Conservation (phyloP, 2,113 vertebrate genomes). For the Deroptyus accipitrinus region DNA sequence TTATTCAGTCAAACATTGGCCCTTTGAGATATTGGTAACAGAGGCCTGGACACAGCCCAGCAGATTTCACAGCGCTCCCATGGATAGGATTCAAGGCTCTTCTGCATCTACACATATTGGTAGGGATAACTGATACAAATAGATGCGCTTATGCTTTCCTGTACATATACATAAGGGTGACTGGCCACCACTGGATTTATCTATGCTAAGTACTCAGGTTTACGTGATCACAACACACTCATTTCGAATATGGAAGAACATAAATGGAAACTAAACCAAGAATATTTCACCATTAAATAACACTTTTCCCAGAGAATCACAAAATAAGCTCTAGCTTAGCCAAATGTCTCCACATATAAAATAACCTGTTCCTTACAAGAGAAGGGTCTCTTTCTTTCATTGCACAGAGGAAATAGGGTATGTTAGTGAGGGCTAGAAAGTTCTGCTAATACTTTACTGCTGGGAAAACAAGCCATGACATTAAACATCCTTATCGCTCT, state of each 20-base stretch:
- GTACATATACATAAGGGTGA: rapidly evolving
- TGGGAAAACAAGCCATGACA: not conserved
- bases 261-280: not conserved
- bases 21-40: not conserved
- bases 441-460: not conserved
- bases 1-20: not conserved
- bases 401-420: not conserved
- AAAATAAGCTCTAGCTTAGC: not conserved
- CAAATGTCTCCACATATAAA: not conserved
- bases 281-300: not conserved
- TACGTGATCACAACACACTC: not conserved
- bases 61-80: not conserved
- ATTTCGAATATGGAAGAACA: not conserved
- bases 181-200: not conserved
- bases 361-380: not conserved
- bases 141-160: not conserved
- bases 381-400: not conserved
- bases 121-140: not conserved
- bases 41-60: not conserved
- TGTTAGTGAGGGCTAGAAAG: not conserved
- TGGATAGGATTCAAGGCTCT: not conserved
- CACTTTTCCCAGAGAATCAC: not conserved
- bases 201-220: not conserved
- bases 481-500: not conserved
- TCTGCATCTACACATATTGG: not conserved